Evolutionary conservation across 2,113 vertebrate species (phyloP), one percentile per base, ranked within the genome.

Genomic region (Meles meles): DNA sequence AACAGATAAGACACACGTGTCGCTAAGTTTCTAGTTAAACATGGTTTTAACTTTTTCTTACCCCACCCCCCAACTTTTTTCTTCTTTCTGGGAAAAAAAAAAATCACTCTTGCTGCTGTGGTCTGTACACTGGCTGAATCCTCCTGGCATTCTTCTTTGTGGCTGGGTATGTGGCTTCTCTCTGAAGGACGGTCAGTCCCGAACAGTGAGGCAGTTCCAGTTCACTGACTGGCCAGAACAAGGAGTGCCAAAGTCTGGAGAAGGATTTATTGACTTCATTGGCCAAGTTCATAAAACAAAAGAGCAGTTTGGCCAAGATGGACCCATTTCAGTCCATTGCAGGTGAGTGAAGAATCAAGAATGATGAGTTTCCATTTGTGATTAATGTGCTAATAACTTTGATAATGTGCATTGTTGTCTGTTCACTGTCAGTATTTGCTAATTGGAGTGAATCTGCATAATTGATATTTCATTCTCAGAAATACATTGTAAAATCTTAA

Each of bases 251-350:
- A 99, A 99, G 98, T 99, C 99, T 93, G 99, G 99, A 98, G 99
- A 99, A 99, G 99, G 99, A 94, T 99, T 99, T 98, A 99, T 99
- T 97, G 99, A 99, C 98, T 99, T 99, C 99, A 99, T 99, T 29
- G 99, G 99, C 96, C 99, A 99, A 99, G 99, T 99, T 44, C 99
- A 99, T 99, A 99, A 99, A 99, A 99, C 99, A 95, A 99, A 99
- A 99, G 99, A 99, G 97, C 99, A 99, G 98, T 99, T 99, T 97
- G 99, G 99, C 97, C 99, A 99, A 98, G 99, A 99, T 90, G 99
- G 99, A 92, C 99, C 99, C n/a, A 99, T 99, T 98, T 99, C 99
- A 71, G 99, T 99, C 97, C 99, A 99, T 93, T 99, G 99, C 99
- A 99, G 99, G 99, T 99, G 97, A 99, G 99, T 96, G 44, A 96